A percentile compares a stretch with the other conserved stretches of the same genome.
Conservation (phyloP, 2,888 invertebrate species). For the Podabrus alpinus region DNA sequence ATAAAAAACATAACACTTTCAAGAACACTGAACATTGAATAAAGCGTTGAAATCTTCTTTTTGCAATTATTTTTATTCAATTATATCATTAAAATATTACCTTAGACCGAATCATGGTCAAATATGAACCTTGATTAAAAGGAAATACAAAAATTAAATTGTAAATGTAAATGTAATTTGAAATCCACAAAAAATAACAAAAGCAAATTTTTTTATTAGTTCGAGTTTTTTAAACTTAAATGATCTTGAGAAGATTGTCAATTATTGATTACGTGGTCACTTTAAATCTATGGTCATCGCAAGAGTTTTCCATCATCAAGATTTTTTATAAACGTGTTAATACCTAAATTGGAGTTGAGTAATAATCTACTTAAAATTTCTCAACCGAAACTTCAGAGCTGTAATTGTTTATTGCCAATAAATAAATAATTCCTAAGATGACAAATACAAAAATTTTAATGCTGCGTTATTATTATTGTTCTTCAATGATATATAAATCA, state of each 20-base stretch:
- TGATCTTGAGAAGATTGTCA: no score
- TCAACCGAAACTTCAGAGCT: background rate
- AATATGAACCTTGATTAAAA: background rate
- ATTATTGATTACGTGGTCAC: no score
- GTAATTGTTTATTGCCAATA: background rate
- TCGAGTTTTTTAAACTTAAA: no score
- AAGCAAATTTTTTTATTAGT: background rate
- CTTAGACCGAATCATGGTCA: background rate
- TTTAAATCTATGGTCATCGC: no score
- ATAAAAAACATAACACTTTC: no score
- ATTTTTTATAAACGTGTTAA: background rate
- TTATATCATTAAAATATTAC: background rate
- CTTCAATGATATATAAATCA: background rate
- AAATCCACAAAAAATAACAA: background rate
- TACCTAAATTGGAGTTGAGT: background rate
- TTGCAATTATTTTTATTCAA: background rate
- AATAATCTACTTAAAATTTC: background rate
- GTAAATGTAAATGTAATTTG: background rate
- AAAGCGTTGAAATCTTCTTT: no score
- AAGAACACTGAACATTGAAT: no score
- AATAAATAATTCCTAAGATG: background rate
- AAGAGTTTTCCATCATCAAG: no score
- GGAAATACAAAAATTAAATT: no score
- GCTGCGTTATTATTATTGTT: background rate
- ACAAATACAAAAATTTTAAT: background rate